phyloP scores from a whole-genome alignment of 2,113 vertebrate species.

The Macrotus californicus region DNA sequence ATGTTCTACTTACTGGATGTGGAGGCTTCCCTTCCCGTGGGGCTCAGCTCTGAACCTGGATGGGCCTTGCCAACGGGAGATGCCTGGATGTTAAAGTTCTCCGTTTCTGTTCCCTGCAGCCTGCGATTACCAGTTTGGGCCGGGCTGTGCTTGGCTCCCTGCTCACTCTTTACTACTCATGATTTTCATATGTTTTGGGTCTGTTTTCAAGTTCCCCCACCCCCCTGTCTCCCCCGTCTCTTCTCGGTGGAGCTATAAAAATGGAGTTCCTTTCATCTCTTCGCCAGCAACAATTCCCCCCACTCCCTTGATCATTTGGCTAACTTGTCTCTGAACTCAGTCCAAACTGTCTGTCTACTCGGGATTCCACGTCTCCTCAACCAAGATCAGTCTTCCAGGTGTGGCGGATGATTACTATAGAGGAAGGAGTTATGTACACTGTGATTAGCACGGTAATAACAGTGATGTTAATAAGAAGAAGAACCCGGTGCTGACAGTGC shows the following conservation, averaged over 20 bases:
- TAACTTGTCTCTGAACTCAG: slow-evolving; percentile 59
- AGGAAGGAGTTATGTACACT: slow-evolving; percentile 40
- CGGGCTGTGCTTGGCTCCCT: neutral
- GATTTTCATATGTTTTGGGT: slow-evolving; percentile 52
- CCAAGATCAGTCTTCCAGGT: slow-evolving; percentile 58
- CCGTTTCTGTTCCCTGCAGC: neutral
- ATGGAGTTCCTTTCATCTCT: slow-evolving; percentile 59
- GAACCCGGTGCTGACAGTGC: neutral
- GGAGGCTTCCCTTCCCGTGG: neutral
- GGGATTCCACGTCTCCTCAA: slow-evolving; percentile 41
- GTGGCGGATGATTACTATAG: slow-evolving; percentile 31
- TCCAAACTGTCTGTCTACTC: slow-evolving; percentile 65
- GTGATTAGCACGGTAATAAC: slow-evolving; percentile 47
- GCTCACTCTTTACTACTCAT: neutral
- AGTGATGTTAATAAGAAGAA: neutral
- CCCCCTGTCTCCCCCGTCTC: neutral
- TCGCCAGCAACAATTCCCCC: slow-evolving; percentile 35
- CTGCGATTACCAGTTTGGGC: neutral
- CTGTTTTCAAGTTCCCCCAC: slow-evolving; percentile 32
- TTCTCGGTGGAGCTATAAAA: slow-evolving; percentile 52
- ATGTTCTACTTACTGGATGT: neutral
- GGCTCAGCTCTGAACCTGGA: neutral
- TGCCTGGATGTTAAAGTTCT: neutral
- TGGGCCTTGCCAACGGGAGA: neutral
- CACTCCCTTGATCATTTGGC: slow-evolving; percentile 51